These are phyloP conservation scores for Palythoa grandis DNA, from an alignment of 92 coral and sea anemone genomes.

Conservation along the genomic window DNA sequence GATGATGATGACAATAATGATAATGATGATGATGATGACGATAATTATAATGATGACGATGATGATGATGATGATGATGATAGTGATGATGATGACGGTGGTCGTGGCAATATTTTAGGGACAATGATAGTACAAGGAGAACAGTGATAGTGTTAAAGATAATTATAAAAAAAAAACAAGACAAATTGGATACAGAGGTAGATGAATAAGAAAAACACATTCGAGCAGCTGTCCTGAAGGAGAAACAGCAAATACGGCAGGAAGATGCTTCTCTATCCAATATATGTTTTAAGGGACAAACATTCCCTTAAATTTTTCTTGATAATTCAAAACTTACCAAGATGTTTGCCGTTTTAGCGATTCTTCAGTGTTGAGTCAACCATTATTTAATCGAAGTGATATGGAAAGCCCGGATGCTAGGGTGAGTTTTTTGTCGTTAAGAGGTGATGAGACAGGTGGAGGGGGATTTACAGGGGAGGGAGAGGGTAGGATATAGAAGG, in stretches of 20 bases:
- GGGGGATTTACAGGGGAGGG: not conserved
- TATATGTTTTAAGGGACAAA: not conserved
- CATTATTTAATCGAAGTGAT: conserved; percentile 73
- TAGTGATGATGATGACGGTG: too few relatives aligned
- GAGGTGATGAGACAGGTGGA: not conserved
- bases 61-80: too few relatives aligned
- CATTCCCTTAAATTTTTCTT: not conserved
- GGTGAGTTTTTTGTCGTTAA: conserved; percentile 54
- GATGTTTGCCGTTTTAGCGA: conserved; percentile 60
- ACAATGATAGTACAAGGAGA: too few relatives aligned
- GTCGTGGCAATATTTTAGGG: too few relatives aligned
- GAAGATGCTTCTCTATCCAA: too few relatives aligned
- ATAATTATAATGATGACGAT: too few relatives aligned
- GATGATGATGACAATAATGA: too few relatives aligned
- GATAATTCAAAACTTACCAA: not conserved
- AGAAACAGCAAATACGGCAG: too few relatives aligned
- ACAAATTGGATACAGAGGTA: not conserved
- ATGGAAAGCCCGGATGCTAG: conserved; percentile 83
- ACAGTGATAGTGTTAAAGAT: too few relatives aligned
- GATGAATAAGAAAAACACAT: not conserved
- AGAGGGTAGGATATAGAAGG: too few relatives aligned
- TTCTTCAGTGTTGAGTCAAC: conserved; percentile 89
- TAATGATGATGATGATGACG: too few relatives aligned
- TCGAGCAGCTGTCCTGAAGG: too few relatives aligned
- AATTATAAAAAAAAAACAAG: not conserved